These are phyloP conservation scores for Spilosoma lubricipeda DNA, from an alignment of 2,888 invertebrate genomes.

Conservation along the genomic window DNA sequence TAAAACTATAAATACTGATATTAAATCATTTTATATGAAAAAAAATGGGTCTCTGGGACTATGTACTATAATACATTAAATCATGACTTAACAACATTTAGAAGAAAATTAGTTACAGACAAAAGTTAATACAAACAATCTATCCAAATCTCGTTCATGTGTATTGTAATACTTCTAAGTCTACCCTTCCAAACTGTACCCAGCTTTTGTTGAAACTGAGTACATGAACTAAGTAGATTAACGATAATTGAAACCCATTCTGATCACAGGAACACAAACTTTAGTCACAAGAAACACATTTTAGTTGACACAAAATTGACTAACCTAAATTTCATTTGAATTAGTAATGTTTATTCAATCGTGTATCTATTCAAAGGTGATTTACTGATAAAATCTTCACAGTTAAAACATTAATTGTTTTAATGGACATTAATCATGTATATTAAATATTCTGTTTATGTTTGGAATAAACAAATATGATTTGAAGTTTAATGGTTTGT, in stretches of 20 bases:
- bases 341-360: not conserved
- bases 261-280: not conserved
- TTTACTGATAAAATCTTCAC: conserved; percentile 4
- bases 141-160: not conserved
- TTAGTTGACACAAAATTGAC: not conserved
- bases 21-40: too few relatives aligned
- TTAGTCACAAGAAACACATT: conserved; percentile 3
- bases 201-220: not conserved
- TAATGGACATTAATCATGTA: not conserved
- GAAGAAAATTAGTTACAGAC: not conserved
- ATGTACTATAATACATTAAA: too few relatives aligned
- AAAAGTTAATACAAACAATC: not conserved
- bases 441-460: not conserved
- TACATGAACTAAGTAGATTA: not conserved
- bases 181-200: not conserved
- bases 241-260: not conserved
- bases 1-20: too few relatives aligned
- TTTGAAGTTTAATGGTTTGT: not conserved
- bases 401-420: not conserved
- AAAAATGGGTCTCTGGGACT: too few relatives aligned
- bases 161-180: not conserved
- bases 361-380: not conserved
- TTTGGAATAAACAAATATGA: not conserved
- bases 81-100: not conserved
- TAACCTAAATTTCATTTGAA: not conserved